Percentiles rank a stretch among this genome's conserved stretches.
phyloP scores from a whole-genome alignment of 2,888 invertebrate genomes.

The Autographa gamma region DNA sequence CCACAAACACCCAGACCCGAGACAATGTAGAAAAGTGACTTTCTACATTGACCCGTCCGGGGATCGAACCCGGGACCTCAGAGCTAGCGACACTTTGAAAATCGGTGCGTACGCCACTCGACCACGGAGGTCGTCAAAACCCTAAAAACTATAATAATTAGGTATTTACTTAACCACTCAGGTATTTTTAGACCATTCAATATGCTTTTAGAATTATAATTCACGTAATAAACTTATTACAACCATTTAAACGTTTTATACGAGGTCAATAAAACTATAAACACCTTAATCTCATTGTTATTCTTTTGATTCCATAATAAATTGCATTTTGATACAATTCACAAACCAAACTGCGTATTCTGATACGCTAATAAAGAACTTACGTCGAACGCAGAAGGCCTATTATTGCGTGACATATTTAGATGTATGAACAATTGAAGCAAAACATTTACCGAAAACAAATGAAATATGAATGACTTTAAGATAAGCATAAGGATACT shows the following conservation, averaged over 20 bases:
- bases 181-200: no score
- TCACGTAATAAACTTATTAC: slow-evolving; percentile 1
- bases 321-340: slow-evolving; percentile 15
- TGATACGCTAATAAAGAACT: slow-evolving; percentile 12
- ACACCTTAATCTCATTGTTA: slow-evolving; percentile 38
- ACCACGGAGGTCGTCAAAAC: no score
- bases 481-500: background rate
- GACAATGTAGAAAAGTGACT: no score
- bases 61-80: no score
- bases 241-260: slow-evolving; percentile 17
- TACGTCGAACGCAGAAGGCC: slow-evolving; percentile 6
- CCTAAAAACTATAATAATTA: no score
- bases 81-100: no score
- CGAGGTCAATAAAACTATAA: slow-evolving; percentile 50
- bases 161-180: no score
- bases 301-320: slow-evolving; percentile 27
- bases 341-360: background rate
- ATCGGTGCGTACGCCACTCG: no score
- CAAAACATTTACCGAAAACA: background rate
- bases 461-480: background rate
- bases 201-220: slow-evolving; percentile 31
- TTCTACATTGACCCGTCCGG: no score
- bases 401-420: slow-evolving; percentile 21
- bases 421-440: slow-evolving; percentile 12
- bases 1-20: no score